These are phyloP conservation scores for Sphaerophoria taeniata DNA, from an alignment of 2,888 invertebrate species.

Conservation along the genomic window DNA sequence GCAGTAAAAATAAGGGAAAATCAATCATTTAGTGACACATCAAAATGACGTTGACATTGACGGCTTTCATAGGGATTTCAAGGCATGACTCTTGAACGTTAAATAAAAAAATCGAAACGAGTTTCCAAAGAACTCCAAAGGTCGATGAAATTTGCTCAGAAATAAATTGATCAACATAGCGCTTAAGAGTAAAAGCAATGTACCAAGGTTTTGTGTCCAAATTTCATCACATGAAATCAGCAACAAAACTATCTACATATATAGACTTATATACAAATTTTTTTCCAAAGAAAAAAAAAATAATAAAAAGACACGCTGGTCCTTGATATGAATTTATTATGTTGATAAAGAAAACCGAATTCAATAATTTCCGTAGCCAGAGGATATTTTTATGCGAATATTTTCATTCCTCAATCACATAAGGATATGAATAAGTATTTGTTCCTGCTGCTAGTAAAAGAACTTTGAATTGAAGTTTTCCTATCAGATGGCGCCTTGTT, in stretches of 20 bases:
- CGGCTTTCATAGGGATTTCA: neutral
- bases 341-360: neutral
- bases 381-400: constrained; percentile 13
- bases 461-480: constrained; percentile 4
- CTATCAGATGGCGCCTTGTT: constrained; percentile 23
- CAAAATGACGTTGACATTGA: neutral
- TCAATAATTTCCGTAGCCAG: constrained; percentile 6
- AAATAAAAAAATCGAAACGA: neutral
- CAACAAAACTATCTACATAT: too few relatives aligned
- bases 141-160: neutral
- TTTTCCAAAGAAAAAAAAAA: neutral
- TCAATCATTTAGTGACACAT: constrained; percentile 2
- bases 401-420: neutral
- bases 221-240: too few relatives aligned
- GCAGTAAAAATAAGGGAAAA: neutral
- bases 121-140: neutral
- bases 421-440: neutral
- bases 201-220: neutral
- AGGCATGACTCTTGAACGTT: neutral
- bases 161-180: neutral
- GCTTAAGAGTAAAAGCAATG: neutral
- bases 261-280: neutral
- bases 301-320: neutral
- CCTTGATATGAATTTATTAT: too few relatives aligned
- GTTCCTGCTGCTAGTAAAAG: neutral